phyloP scores from a whole-genome alignment of 2,797 vertebrate genomes.

The Erethizon dorsatum region DNA sequence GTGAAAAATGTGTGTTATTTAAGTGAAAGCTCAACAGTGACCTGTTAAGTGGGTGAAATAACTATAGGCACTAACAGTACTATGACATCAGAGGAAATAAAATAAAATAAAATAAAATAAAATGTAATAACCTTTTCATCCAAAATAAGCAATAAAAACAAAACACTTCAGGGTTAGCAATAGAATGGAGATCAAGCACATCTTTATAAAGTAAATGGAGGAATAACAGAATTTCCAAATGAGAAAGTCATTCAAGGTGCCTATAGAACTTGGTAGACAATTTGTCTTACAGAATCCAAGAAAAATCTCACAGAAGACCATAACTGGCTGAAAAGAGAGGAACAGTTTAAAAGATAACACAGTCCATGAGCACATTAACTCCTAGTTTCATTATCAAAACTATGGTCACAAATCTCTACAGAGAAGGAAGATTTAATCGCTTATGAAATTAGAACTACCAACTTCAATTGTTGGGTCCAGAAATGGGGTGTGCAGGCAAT shows the following conservation, averaged over 20 bases:
- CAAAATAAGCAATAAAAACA: not conserved
- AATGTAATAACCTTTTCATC: not conserved
- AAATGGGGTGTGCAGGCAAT: not conserved
- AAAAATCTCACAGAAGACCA: not conserved
- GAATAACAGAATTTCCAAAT: not conserved
- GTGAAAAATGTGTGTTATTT: not conserved
- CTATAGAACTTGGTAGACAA: not conserved
- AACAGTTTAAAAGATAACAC: not conserved
- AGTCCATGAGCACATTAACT: not conserved
- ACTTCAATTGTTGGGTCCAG: not conserved
- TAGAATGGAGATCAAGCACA: not conserved
- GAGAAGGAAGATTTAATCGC: not conserved
- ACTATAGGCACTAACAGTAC: not conserved
- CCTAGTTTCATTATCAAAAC: not conserved
- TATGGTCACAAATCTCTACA: not conserved
- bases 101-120: not conserved
- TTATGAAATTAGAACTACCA: not conserved
- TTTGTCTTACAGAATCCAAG: not conserved
- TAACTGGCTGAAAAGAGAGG: not conserved
- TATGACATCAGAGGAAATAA: not conserved
- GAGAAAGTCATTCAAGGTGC: not conserved
- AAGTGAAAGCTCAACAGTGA: not conserved
- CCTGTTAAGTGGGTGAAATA: not conserved
- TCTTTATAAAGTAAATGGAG: not conserved
- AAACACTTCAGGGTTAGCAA: not conserved